These are phyloP conservation scores for Drosophila bipectinata DNA, from an alignment of 1,140 invertebrate species.

Conservation along the genomic window DNA sequence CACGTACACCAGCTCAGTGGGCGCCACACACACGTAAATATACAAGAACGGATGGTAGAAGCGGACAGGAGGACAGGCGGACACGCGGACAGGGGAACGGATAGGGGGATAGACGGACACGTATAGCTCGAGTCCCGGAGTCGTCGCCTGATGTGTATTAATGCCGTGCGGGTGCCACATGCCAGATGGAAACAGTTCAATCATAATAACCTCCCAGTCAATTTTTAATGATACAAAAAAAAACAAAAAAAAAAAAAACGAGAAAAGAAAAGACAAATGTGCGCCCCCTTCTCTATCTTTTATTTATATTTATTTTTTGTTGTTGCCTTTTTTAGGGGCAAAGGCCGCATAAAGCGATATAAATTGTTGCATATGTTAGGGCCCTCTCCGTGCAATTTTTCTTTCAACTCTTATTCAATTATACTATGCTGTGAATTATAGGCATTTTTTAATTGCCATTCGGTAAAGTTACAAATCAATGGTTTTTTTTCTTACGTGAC, in stretches of 20 bases:
- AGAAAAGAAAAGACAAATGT: constrained; percentile 31
- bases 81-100: constrained; percentile 1
- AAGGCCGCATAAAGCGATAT: constrained; percentile 29
- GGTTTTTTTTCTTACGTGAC: background rate
- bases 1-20: background rate
- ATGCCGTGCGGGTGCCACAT: constrained; percentile 61
- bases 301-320: background rate
- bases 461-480: background rate
- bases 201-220: constrained; percentile 70
- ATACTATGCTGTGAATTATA: background rate
- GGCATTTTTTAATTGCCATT: background rate
- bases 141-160: constrained; percentile 58
- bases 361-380: constrained; percentile 43
- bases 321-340: constrained; percentile 12
- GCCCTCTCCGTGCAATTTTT: background rate
- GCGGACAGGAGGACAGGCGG: background rate
- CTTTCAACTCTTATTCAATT: too few relatives aligned
- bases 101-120: constrained; percentile 7
- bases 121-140: constrained; percentile 2
- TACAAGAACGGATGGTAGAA: background rate
- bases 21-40: constrained; percentile 1
- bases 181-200: constrained; percentile 73
- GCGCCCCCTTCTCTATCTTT: background rate
- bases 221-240: constrained; percentile 67
- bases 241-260: background rate